Base-by-base conservation (phyloP, 2,888 invertebrate species). In the Eristalinus sepulchralis region DNA sequence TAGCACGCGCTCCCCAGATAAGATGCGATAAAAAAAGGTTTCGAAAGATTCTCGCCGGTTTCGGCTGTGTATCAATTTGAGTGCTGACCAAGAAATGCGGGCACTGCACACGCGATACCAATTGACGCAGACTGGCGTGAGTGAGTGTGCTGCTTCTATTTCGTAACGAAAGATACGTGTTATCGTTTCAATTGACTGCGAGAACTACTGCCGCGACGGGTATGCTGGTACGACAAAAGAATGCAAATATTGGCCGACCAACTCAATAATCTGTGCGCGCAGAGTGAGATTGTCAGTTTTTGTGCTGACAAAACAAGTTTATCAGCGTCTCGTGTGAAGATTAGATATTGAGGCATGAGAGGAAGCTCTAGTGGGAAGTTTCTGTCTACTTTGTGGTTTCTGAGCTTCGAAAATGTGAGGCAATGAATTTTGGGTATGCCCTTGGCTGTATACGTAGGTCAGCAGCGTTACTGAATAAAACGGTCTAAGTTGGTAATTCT, bases 31-130 rank as follows among this genome's bases (percentile, higher is more conserved):
- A 33, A 72, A 33, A 72, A 20, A 31, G 53, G 20, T 63, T 31
- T 20, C 24, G 57, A 57, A 57, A 57, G 57, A 57, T 57, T 57
- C 57, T 57, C 24, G 11, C n/a, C n/a, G n/a, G n/a, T 57, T 57
- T 57, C 24, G 57, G 60, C 47, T 67, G 60, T 47, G 62, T 62
- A 22, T 59, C 20, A 80, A 67, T 73, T 66, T 67, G 67, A 80
- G 73, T 67, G 79, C 72, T 79, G 79, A 60, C 53, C 72, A 72
- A 60, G 34, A 60, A 70, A 79, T 79, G 80, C 73, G 80, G 80
- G 80, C 20, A 55, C 62, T 66, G 71, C 47, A 27, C 63, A 55
- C 71, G 63, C 57, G 57, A 79, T 79, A 71, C 59, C 71, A 79
- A 79, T 79, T 72, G 71, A 59, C 6, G 47, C 17, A 17, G 17